Conservation (phyloP, 2,888 invertebrate species). For the Microctonus aethiopoides region DNA sequence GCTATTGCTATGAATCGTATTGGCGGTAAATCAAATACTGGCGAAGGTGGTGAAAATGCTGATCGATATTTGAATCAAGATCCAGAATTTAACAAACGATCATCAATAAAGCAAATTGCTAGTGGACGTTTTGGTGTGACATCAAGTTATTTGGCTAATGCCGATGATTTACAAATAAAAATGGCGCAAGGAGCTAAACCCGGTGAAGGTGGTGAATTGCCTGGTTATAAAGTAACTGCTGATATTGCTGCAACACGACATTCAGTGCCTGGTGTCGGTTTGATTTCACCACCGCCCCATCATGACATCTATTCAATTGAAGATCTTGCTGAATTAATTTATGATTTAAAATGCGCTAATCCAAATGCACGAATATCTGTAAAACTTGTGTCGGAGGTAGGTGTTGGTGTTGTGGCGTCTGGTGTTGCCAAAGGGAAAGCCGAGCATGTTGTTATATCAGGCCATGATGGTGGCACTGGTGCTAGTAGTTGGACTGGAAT, state of each 20-base stretch:
- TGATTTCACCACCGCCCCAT: slow-evolving; percentile 99
- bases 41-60: slow-evolving; percentile 93
- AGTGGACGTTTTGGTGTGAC: slow-evolving; percentile 99
- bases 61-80: slow-evolving; percentile 76
- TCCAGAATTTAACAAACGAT: slow-evolving; percentile 84
- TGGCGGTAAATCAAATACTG: slow-evolving; percentile 98
- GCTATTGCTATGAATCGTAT: slow-evolving; percentile 98
- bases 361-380: slow-evolving; percentile 95
- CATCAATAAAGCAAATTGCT: slow-evolving; percentile 98
- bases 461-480: slow-evolving; percentile 99
- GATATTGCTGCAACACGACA: slow-evolving; percentile 96
- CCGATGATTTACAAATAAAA: slow-evolving; percentile 98
- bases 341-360: slow-evolving; percentile 97
- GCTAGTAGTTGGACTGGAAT: slow-evolving; percentile 99
- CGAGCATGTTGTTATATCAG: slow-evolving; percentile 98
- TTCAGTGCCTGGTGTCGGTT: slow-evolving; percentile 95
- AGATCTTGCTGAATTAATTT: slow-evolving; percentile 97
- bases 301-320: slow-evolving; percentile 99
- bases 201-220: slow-evolving; percentile 98
- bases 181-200: slow-evolving; percentile 99
- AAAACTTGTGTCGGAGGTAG: slow-evolving; percentile 97
- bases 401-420: slow-evolving; percentile 98
- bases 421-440: slow-evolving; percentile 99
- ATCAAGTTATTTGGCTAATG: slow-evolving; percentile 95
- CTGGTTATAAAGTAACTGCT: slow-evolving; percentile 85